phyloP scores from a whole-genome alignment of 2,797 vertebrate species.

The Pangasius mekongensis region DNA sequence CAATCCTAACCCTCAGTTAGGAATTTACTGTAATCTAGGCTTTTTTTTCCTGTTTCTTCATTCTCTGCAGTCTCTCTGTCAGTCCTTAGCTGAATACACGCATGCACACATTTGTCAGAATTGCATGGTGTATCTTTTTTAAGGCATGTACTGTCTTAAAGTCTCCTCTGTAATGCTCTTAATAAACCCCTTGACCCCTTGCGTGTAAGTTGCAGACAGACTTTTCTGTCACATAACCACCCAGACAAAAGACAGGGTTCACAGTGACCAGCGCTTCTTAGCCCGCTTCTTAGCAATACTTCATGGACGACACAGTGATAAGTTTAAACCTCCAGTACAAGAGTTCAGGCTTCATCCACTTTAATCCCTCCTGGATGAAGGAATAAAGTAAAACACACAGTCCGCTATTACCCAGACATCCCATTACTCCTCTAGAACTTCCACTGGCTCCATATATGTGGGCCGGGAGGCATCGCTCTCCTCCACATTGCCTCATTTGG shows the following conservation, averaged over 20 bases:
- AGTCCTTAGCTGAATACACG: too few relatives aligned
- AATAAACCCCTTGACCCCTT: neutral
- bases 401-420: constrained; percentile 13
- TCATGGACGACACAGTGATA: neutral
- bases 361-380: neutral
- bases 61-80: neutral
- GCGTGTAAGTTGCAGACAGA: neutral
- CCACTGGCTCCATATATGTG: neutral
- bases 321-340: neutral
- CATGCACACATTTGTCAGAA: neutral
- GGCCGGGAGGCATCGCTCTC: neutral
- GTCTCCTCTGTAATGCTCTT: neutral
- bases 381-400: constrained; percentile 18
- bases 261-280: neutral
- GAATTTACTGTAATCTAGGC: neutral
- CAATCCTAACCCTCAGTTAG: neutral
- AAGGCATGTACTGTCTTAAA: neutral
- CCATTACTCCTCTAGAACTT: neutral
- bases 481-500: constrained; percentile 22
- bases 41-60: neutral
- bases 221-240: neutral
- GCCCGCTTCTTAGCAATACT: neutral
- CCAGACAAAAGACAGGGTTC: neutral
- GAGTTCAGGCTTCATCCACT: neutral
- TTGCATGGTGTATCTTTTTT: neutral